Percentiles rank a stretch among this genome's conserved stretches.
These are phyloP conservation scores for Sphecodes monilicornis DNA, from an alignment of 2,888 invertebrate genomes.

Conservation along the genomic window DNA sequence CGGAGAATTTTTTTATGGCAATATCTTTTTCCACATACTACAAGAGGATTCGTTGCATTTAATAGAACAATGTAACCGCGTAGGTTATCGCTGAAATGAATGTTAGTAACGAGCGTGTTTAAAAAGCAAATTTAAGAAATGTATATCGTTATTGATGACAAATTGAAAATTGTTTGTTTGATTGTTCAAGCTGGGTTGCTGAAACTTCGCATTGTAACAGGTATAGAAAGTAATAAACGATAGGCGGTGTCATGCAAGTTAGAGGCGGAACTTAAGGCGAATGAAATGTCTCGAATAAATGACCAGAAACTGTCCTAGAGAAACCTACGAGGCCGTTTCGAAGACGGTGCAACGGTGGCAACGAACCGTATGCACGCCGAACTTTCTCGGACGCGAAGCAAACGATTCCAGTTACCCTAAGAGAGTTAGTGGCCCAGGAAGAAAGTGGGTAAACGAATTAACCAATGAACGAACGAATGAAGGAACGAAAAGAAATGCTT, in stretches of 20 bases:
- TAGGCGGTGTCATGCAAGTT: slow-evolving; percentile 59
- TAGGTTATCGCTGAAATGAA: too few relatives aligned
- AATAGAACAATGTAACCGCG: too few relatives aligned
- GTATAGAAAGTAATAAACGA: slow-evolving; percentile 33
- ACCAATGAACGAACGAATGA: slow-evolving; percentile 28
- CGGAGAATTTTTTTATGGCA: too few relatives aligned
- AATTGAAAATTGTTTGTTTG: not conserved
- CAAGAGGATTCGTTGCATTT: too few relatives aligned
- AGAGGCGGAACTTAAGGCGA: slow-evolving; percentile 59
- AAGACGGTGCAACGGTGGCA: not conserved
- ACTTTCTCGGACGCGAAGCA: not conserved
- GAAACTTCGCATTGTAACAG: not conserved
- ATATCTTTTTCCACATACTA: too few relatives aligned
- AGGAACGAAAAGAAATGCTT: slow-evolving; percentile 57
- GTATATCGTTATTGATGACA: not conserved
- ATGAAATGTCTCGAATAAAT: slow-evolving; percentile 64
- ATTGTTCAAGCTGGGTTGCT: not conserved
- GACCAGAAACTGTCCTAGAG: slow-evolving; percentile 82
- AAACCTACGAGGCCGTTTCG: slow-evolving; percentile 64
- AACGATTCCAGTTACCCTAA: slow-evolving; percentile 73
- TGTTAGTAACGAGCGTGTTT: too few relatives aligned
- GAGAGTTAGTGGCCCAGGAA: slow-evolving; percentile 81
- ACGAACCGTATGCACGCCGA: not conserved
- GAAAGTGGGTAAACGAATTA: slow-evolving; percentile 49
- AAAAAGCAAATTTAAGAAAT: too few relatives aligned